Evolutionary conservation across 2,888 invertebrate species (phyloP), one percentile per base, ranked within the genome.

Genomic region (Acanthoscelides obtectus): DNA sequence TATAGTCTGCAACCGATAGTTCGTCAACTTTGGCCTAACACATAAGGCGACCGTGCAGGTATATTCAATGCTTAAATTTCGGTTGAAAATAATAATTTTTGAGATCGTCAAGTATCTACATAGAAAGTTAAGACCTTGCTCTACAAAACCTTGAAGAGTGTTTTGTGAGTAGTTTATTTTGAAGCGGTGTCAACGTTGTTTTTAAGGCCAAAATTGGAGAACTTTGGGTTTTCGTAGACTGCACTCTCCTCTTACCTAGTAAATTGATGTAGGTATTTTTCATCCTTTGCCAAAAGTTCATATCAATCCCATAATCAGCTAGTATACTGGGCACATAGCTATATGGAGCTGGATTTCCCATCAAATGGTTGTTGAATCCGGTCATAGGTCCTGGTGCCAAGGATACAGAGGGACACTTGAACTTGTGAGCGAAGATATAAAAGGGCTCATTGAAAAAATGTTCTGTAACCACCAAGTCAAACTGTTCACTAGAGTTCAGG

Each of bases 231-330:
- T n/a, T n/a, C n/a, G n/a, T n/a, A n/a, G n/a, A n/a, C n/a, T n/a
- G n/a, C n/a, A n/a, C n/a, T n/a, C n/a, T n/a, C n/a, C n/a, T 45
- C 21, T 76, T 70, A 17, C 72, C 76, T 6, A 71, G 0, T 17
- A 77, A 12, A 64, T 71, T 45, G 20, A 69, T 66, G 17, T 84
- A 86, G 0, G 87, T 82, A 78, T 90, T 91, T 20, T 84, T 81
- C 0, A 90, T 67, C 74, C 91, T 82, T 74, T 88, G 86, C 79
- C 82, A 82, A 74, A 91, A 89, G 45, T 83, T 87, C 81, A 88
- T 87, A 17, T 75, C 73, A 22, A 87, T 83, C 69, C 82, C 79
- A 72, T 80, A 85, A 6, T 84, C 80, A 71, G 85, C 73, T 71
- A 86, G 84, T 4, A 84, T 82, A 69, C 87, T 86, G 0, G 88